These are phyloP conservation scores for Orchestia grillus DNA, from an alignment of 1,140 invertebrate species.

Conservation along the genomic window DNA sequence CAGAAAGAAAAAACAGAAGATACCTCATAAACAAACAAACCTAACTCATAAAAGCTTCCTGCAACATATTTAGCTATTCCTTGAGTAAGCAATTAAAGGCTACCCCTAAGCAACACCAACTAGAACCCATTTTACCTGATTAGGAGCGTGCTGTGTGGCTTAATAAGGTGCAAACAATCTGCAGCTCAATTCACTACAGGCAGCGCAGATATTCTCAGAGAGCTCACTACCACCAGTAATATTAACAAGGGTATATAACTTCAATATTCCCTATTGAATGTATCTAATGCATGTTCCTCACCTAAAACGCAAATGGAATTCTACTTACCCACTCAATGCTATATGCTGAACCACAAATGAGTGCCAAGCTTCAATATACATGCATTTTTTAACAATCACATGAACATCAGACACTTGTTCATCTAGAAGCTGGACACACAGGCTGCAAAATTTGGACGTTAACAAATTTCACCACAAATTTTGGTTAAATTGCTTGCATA, in stretches of 20 bases:
- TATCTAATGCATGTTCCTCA: no score
- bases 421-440: neutral
- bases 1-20: neutral
- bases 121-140: neutral
- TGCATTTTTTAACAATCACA: no score
- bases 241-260: neutral
- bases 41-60: neutral
- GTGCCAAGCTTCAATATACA: no score
- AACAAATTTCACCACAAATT: neutral
- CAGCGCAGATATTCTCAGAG: neutral
- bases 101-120: neutral
- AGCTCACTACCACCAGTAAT: neutral
- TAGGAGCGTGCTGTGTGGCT: no score
- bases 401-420: neutral
- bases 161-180: neutral
- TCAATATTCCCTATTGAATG: no score
- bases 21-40: neutral
- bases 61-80: neutral
- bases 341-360: no score
- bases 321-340: no score
- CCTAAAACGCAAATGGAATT: no score
- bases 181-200: neutral
- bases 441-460: neutral
- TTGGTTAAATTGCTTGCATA: neutral
- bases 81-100: neutral